Percentiles rank a stretch among this genome's conserved stretches.
Evolutionary conservation across 2,888 invertebrate species (phyloP).

Genomic region (Apantesis nais): DNA sequence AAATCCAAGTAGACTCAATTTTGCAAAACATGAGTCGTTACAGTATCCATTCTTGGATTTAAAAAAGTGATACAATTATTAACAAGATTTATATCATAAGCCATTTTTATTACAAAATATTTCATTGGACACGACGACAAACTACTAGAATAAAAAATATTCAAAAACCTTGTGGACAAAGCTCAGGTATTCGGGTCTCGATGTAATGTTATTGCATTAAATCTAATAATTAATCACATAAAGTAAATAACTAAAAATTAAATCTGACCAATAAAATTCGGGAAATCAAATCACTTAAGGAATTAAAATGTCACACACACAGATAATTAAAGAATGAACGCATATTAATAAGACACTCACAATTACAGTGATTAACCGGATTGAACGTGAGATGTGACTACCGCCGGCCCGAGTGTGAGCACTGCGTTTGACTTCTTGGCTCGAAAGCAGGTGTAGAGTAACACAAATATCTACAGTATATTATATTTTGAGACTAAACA

Average conservation of each 20-base stretch:
- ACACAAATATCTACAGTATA: conserved; percentile 71
- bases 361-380: conserved; percentile 50
- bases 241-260: background rate
- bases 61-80: background rate
- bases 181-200: background rate
- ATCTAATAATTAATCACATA: background rate
- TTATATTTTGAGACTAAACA: conserved; percentile 74
- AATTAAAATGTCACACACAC: conserved; percentile 16
- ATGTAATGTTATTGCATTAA: background rate
- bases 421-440: conserved; percentile 70
- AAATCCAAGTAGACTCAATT: background rate
- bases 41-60: background rate
- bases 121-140: background rate
- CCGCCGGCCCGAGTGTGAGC: conserved; percentile 56
- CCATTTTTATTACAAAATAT: background rate
- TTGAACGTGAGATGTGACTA: conserved; percentile 57
- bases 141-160: background rate
- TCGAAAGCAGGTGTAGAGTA: conserved; percentile 68
- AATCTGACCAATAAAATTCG: too few species aligned
- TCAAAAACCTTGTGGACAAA: background rate
- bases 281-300: background rate
- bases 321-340: conserved; percentile 24
- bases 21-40: background rate
- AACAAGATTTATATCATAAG: background rate
- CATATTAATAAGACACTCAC: conserved; percentile 64